Conservation (phyloP, 2,888 invertebrate species). For the Alitta virens region DNA sequence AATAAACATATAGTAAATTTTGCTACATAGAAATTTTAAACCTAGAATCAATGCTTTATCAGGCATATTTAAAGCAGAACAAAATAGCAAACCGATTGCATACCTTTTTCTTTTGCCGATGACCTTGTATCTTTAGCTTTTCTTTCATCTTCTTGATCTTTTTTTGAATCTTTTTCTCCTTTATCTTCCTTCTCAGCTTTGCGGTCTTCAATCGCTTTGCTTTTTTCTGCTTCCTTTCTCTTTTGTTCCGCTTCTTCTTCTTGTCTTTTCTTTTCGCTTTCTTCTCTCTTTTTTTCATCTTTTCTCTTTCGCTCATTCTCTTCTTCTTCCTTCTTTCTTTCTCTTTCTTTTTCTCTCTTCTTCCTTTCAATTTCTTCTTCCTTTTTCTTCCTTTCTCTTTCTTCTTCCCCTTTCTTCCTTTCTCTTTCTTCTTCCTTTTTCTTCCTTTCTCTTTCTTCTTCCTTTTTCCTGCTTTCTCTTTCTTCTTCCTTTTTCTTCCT, state of each 20-base stretch:
- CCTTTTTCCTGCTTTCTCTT: too few species aligned
- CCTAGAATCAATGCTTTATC: too few species aligned
- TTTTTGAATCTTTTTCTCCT: background rate
- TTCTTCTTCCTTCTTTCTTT: background rate
- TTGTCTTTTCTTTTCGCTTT: too few species aligned
- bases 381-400: background rate
- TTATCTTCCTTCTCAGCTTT: background rate
- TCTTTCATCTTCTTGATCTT: background rate
- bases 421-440: background rate
- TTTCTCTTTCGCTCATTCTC: background rate
- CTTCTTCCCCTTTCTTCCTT: background rate
- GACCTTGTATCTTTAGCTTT: background rate
- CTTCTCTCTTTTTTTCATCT: too few species aligned
- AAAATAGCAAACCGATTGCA: too few species aligned
- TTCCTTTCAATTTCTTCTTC: background rate
- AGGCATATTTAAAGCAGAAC: too few species aligned
- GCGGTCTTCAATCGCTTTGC: background rate
- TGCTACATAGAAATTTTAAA: too few species aligned
- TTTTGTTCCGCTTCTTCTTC: background rate
- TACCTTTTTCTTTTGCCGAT: background rate
- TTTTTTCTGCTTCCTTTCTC: background rate
- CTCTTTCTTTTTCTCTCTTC: background rate
- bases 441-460: background rate
- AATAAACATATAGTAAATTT: too few species aligned
- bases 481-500: too few species aligned